Conservation (phyloP, 1,140 invertebrate species). For the Cyclargus thomasi region DNA sequence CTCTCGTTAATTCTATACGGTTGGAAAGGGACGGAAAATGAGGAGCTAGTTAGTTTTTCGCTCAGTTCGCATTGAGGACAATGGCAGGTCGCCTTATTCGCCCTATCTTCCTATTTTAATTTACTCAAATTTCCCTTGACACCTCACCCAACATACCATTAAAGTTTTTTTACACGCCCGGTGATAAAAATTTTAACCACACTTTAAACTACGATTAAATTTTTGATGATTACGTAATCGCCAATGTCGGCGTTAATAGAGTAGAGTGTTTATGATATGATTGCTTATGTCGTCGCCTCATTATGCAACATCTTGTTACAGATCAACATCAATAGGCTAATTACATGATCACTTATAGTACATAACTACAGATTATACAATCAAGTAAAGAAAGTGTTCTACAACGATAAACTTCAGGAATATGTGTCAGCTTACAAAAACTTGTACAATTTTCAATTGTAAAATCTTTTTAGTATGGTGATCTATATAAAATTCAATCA, state of each 20-base stretch:
- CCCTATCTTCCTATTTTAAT: slow-evolving; percentile 73
- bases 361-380: not conserved
- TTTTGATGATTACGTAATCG: not conserved
- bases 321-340: not conserved
- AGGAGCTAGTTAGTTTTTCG: slow-evolving; percentile 63
- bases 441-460: too few species aligned
- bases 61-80: slow-evolving; percentile 50
- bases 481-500: too few species aligned
- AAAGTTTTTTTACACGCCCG: slow-evolving; percentile 52
- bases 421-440: too few species aligned
- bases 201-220: slow-evolving; percentile 6
- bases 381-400: too few species aligned
- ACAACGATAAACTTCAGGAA: too few species aligned
- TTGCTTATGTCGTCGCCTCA: slow-evolving; percentile 1
- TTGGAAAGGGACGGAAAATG: slow-evolving; percentile 36
- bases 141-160: slow-evolving; percentile 61
- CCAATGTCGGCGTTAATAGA: not conserved
- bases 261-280: not conserved
- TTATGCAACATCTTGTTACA: not conserved
- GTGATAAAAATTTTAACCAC: slow-evolving; percentile 24
- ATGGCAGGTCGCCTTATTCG: slow-evolving; percentile 61
- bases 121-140: slow-evolving; percentile 74
- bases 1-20: slow-evolving; percentile 31
- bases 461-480: too few species aligned
- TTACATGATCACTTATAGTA: not conserved